Evolutionary conservation across 1,140 invertebrate species (phyloP).

Genomic region (Aplysia californica): DNA sequence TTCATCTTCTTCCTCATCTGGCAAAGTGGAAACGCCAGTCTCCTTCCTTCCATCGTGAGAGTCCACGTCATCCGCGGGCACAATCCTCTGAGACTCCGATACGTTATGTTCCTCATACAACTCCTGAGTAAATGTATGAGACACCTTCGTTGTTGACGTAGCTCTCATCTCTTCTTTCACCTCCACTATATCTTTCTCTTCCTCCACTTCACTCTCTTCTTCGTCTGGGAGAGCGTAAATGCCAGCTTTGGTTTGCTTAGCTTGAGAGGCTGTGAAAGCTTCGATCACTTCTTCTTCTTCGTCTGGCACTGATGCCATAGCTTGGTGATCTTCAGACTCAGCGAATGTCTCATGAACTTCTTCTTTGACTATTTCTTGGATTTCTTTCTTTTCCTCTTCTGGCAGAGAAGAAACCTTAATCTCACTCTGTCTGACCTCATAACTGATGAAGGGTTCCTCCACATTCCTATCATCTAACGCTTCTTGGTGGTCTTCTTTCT

Average conservation of each 20-base stretch:
- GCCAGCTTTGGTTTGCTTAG: too few species aligned
- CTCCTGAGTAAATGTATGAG: neutral
- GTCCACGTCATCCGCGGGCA: conserved; percentile 23
- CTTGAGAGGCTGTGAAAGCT: too few species aligned
- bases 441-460: neutral
- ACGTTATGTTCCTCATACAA: neutral
- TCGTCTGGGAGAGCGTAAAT: neutral
- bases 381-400: neutral
- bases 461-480: neutral
- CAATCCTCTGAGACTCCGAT: too few species aligned
- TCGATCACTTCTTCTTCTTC: neutral
- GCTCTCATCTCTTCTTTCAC: neutral
- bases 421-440: too few species aligned
- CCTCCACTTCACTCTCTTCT: neutral
- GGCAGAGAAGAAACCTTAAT: too few species aligned
- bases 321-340: neutral
- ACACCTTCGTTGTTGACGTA: neutral
- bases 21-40: neutral
- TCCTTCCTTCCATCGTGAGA: conserved; percentile 23
- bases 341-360: neutral
- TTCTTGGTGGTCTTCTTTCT: neutral
- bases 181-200: neutral
- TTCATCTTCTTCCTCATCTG: conserved; percentile 9
- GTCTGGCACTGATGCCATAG: neutral
- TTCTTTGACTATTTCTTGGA: neutral